Conservation (phyloP, 1,140 invertebrate genomes). For the Periplaneta americana region DNA sequence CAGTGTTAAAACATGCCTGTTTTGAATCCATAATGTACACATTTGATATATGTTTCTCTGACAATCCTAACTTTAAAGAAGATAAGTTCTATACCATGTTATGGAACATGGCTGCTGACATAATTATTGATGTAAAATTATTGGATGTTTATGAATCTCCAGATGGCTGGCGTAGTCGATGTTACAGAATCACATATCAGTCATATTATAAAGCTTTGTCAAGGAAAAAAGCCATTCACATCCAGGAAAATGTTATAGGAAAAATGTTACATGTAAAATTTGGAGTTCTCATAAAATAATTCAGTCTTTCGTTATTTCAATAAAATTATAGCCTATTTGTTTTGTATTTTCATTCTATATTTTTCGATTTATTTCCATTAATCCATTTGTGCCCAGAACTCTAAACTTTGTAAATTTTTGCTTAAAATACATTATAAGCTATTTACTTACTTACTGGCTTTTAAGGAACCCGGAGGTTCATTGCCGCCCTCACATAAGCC, state of each 20-base stretch:
- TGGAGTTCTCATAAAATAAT: conserved; percentile 22
- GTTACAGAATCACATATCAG: conserved; percentile 39
- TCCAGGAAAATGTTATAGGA: conserved; percentile 37
- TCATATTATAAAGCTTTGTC: conserved; percentile 34
- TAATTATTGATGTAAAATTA: conserved; percentile 34
- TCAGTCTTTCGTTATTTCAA: too few species aligned
- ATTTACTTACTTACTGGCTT: too few species aligned
- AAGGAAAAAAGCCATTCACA: conserved; percentile 34
- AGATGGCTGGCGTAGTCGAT: conserved; percentile 29
- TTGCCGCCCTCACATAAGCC: too few species aligned
- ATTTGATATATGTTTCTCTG: conserved; percentile 36
- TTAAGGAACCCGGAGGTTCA: too few species aligned
- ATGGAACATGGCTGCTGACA: conserved; percentile 33
- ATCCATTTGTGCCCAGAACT: too few species aligned
- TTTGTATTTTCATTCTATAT: too few species aligned
- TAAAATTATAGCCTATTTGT: too few species aligned
- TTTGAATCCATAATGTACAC: conserved; percentile 29
- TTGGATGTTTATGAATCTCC: conserved; percentile 31
- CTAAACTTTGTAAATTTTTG: too few species aligned
- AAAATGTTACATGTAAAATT: conserved; percentile 33
- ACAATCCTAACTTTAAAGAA: conserved; percentile 25
- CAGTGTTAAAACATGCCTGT: neutral
- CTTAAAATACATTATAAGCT: too few species aligned
- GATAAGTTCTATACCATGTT: conserved; percentile 32
- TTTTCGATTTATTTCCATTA: too few species aligned